phyloP scores from a whole-genome alignment of 2,113 vertebrate species.

The Psophia crepitans region DNA sequence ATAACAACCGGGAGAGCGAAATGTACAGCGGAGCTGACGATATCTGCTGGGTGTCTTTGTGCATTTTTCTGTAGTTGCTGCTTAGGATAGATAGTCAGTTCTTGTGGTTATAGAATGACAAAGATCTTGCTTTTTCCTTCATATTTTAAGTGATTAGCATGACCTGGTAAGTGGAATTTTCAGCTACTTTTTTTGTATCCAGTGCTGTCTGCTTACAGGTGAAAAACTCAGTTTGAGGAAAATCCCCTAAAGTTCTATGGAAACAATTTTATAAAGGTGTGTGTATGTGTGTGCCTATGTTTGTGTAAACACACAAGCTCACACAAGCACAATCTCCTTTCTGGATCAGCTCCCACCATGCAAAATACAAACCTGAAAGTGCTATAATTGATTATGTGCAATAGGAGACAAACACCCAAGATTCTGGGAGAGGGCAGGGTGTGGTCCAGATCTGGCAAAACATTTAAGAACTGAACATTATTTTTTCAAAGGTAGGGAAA shows the following conservation, averaged over 20 bases:
- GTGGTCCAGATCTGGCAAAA: constrained; percentile 61
- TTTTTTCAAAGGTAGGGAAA: constrained; percentile 64
- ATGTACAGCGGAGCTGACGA: background rate
- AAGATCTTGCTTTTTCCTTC: background rate
- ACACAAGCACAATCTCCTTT: constrained; percentile 48
- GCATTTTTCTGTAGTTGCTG: background rate
- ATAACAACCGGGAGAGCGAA: background rate
- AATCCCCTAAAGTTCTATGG: background rate
- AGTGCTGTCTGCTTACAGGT: background rate
- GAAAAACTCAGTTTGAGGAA: background rate
- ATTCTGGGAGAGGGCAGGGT: constrained; percentile 51
- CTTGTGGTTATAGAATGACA: background rate
- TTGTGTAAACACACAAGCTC: constrained; percentile 65
- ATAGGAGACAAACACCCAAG: constrained; percentile 51
- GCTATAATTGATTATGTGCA: constrained; percentile 64
- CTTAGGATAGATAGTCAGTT: background rate
- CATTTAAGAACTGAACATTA: constrained; percentile 58
- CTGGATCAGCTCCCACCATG: constrained; percentile 57
- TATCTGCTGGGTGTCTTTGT: background rate
- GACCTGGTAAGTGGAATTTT: background rate
- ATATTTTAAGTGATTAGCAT: background rate
- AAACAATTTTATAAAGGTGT: background rate
- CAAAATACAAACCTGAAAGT: constrained; percentile 62
- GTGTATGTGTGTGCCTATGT: background rate
- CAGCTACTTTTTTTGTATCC: background rate